Conservation (phyloP, 2,113 vertebrate genomes). For the Acrocephalus kingi region DNA sequence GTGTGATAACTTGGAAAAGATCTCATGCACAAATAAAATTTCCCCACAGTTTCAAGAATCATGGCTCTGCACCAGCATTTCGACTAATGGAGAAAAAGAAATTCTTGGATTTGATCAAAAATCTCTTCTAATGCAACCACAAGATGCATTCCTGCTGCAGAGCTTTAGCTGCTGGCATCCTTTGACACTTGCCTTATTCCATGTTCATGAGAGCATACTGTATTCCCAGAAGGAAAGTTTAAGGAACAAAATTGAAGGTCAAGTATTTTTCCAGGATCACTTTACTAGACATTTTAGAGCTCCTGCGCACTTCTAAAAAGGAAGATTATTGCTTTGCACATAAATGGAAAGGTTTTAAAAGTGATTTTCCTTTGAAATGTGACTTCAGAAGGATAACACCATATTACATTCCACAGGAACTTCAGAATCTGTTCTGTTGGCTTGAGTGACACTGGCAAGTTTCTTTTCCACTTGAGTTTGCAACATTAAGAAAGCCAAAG, state of each 20-base stretch:
- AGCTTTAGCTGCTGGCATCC: conserved; percentile 29
- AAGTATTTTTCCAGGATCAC: conserved; percentile 38
- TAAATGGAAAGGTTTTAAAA: conserved; percentile 26
- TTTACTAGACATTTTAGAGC: conserved; percentile 11
- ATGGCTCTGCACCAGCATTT: neutral
- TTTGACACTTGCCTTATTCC: conserved; percentile 17
- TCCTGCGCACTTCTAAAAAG: neutral
- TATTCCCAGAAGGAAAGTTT: conserved; percentile 27
- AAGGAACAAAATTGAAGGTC: neutral
- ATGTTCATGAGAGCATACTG: neutral
- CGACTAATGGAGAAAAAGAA: neutral
- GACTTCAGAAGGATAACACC: neutral
- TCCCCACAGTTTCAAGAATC: neutral
- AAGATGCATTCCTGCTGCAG: conserved; percentile 18
- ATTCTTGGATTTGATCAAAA: conserved; percentile 11
- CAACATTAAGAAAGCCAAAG: neutral
- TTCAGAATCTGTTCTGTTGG: neutral
- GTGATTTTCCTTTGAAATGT: conserved; percentile 20
- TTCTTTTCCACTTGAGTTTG: neutral
- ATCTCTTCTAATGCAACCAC: conserved; percentile 9
- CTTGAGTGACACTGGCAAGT: neutral
- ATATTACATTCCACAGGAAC: neutral
- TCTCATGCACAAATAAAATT: neutral
- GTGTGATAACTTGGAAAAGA: neutral
- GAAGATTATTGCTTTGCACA: neutral